phyloP scores from a whole-genome alignment of 2,797 vertebrate species.

The Myoxocephalus aenaeus region DNA sequence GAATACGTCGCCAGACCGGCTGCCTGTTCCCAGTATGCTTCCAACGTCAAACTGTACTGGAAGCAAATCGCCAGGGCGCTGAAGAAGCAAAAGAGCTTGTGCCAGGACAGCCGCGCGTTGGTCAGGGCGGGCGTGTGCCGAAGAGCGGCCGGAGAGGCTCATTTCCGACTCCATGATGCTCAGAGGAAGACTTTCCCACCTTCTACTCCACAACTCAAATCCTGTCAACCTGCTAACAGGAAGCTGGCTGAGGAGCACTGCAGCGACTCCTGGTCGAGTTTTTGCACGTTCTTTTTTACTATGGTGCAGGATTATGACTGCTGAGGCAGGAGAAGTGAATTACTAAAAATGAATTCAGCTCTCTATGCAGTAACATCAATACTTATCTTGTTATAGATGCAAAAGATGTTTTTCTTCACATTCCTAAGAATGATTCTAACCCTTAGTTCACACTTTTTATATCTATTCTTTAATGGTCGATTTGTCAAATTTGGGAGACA shows the following conservation, averaged over 20 bases:
- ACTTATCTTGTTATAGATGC: background rate
- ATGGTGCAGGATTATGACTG: conserved; percentile 90
- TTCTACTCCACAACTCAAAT: conserved; percentile 28
- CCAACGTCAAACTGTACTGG: conserved; percentile 85
- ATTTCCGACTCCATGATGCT: conserved; percentile 79
- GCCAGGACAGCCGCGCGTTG: conserved; percentile 75
- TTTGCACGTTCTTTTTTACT: conserved; percentile 89
- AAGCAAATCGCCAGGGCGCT: conserved; percentile 88
- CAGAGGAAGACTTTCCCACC: background rate
- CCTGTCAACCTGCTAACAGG: conserved; percentile 82
- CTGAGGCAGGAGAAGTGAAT: conserved; percentile 50
- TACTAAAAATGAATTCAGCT: background rate
- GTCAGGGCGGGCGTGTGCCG: conserved; percentile 88
- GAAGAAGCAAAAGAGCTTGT: conserved; percentile 86
- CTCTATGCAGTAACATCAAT: background rate
- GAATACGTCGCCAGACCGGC: conserved; percentile 85
- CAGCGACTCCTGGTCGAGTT: conserved; percentile 81
- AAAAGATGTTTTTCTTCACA: background rate
- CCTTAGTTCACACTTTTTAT: conserved; percentile 17
- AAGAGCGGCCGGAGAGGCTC: conserved; percentile 82
- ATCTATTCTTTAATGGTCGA: background rate
- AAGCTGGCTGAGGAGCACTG: conserved; percentile 88
- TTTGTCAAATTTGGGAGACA: background rate
- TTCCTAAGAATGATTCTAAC: background rate
- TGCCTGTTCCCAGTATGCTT: conserved; percentile 79